These are phyloP conservation scores for Mola mola DNA, from an alignment of 2,113 vertebrate genomes.

Conservation along the genomic window DNA sequence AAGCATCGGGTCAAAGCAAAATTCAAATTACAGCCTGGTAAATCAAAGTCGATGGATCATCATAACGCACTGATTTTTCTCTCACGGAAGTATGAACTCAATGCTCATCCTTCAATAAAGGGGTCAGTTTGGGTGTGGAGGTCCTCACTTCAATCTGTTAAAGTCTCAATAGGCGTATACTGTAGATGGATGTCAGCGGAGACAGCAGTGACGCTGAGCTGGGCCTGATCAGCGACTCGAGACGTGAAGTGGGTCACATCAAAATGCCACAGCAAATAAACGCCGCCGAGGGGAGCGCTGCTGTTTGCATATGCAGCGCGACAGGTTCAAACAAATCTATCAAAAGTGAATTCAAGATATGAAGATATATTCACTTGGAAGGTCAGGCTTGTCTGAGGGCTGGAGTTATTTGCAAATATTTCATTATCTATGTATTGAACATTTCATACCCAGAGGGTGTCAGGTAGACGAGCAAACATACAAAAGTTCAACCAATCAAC, in stretches of 20 bases:
- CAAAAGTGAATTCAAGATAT: constrained; percentile 20
- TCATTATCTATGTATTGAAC: constrained; percentile 33
- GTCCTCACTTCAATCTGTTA: no score
- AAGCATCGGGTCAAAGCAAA: no score
- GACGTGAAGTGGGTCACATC: constrained; percentile 1
- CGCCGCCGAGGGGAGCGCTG: background rate
- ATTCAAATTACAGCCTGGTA: no score
- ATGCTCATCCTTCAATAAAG: no score
- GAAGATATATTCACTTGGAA: constrained; percentile 53
- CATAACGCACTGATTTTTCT: no score
- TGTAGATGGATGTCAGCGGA: no score
- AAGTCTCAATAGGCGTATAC: no score
- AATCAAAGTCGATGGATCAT: no score
- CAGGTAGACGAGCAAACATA: constrained; percentile 8
- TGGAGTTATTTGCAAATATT: constrained; percentile 47
- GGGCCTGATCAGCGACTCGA: no score
- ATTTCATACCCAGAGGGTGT: constrained; percentile 3
- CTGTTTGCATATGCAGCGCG: constrained; percentile 25
- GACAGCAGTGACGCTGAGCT: no score
- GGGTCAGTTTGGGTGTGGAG: no score
- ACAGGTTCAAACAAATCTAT: constrained; percentile 45
- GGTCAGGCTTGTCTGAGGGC: constrained; percentile 38
- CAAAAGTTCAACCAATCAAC: background rate
- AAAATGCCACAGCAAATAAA: constrained; percentile 45
- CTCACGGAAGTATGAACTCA: no score